Percentiles rank a stretch among this genome's conserved stretches.
Conservation (phyloP, 2,797 vertebrate species). For the Sebastes oblongus region DNA sequence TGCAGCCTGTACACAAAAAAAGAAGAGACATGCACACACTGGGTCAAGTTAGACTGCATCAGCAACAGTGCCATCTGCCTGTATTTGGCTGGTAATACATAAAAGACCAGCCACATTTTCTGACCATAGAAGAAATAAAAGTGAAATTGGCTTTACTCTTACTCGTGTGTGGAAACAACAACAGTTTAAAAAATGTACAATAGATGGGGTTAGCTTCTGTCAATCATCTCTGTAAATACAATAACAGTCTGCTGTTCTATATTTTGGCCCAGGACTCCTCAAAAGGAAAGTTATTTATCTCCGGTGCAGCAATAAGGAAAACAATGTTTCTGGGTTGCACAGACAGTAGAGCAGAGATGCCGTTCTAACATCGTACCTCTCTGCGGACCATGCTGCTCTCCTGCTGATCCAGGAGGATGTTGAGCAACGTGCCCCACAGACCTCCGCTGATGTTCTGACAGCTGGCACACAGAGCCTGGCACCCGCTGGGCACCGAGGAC, state of each 20-base stretch:
- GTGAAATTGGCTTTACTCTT: not conserved
- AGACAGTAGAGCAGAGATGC: not conserved
- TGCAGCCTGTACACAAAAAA: conserved; percentile 85
- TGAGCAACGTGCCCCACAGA: conserved; percentile 94
- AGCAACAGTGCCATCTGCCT: conserved; percentile 87
- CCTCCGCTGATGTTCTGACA: conserved; percentile 98
- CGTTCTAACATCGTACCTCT: conserved; percentile 84
- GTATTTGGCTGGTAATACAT: conserved; percentile 71
- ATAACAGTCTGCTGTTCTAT: not conserved
- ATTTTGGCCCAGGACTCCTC: not conserved
- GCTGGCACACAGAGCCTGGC: conserved; percentile 89
- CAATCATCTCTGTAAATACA: not conserved
- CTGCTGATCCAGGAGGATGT: conserved; percentile 92
- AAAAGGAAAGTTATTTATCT: not conserved
- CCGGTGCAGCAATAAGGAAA: not conserved
- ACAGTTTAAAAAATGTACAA: not conserved
- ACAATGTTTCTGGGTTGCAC: not conserved
- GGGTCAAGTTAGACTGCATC: conserved; percentile 61
- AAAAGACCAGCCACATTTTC: conserved; percentile 18
- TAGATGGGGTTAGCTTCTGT: not conserved
- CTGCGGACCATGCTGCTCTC: conserved; percentile 97
- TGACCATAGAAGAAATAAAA: conserved; percentile 8
- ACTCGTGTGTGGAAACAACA: not conserved
- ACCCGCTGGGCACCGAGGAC: conserved; percentile 88
- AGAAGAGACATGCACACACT: conserved; percentile 11